Evolutionary conservation across 2,888 invertebrate species (phyloP), one percentile per base, ranked within the genome.

Genomic region (Smittia aterrima): DNA sequence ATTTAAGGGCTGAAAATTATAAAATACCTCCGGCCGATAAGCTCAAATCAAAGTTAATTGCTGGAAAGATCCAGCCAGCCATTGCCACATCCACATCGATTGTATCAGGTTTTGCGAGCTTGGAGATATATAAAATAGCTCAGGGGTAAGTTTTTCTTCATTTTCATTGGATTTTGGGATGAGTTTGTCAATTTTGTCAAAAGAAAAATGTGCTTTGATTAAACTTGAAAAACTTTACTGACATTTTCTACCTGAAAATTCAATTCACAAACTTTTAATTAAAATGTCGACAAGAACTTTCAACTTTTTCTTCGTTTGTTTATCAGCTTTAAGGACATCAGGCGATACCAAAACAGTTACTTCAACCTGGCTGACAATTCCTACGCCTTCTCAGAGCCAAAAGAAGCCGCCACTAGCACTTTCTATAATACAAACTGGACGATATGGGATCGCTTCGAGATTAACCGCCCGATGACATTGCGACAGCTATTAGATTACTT

Each of bases 1-100:
- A 99, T 84, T 86, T 97, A 16, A 89, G 99, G 76, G 99, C 99
- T 1, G 90, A 93, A 66, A 99, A 99, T 84, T 99, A 99, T 84
- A 92, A 91, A 82, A 99, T 99, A 79, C 88, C 93, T 2, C 89
- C 92, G 9, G 98, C 98, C 0, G 98, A 99, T 84, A 87, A 95
- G 66, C 96, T 96, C 82, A 96, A 96, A 78, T 88, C 88, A 62
- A 88, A 88, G 77, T 84, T 88, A 62, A 99, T 99, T 81, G 98
- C 98, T 71, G 98, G 98, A 68, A 96, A 97, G 83, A 99, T 99
- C 80, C 99, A 99, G 79, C 99, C 99, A 0, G 99, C 99, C 2
- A 98, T 99, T 78, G 99, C 99, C 4, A 99, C 99, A 2, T 98
- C 99, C 1, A 99, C 99, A 0, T 96, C 98, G 0, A 93, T 98